Base-by-base conservation (phyloP, 2,888 invertebrate genomes). In the Epirrita christyi region DNA sequence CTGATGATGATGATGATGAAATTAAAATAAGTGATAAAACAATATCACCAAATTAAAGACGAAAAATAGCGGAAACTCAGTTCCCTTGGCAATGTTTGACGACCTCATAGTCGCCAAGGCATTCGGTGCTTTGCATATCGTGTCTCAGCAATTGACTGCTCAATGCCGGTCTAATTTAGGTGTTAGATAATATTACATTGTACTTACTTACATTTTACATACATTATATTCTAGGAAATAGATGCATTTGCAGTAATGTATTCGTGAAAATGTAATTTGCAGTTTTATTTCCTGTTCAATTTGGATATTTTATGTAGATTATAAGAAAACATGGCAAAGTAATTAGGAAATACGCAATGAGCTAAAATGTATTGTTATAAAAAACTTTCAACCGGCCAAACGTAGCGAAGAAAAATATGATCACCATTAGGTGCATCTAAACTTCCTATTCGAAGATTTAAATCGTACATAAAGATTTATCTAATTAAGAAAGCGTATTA, bases 81-180 rank as follows among this genome's bases (percentile, higher is more conserved):
- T 49, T 49, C 43, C 53, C 45, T 57, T 53, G 53, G 21, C 2
- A 45, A 27, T 54, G 29, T 54, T 42, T 50, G 53, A 2, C 41
- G 53, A 59, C 14, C 54, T 57, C 37, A 37, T 15, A 6, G 6
- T 1, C 29, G 0, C 29, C 50, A 56, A 56, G 55, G 55, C 49
- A 10, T 2, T 41, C 11, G 37, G 7, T 27, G 11, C 41, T 50
- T 42, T 51, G 56, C 52, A 43, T 58, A 53, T 59, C 59, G 59
- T 59, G 55, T 34, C 13, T 28, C 2, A 29, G 29, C 38, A 47
- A 59, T 59, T 32, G 38, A 47, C 37, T 38, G 38, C 10, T 55
- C 59, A 59, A 51, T 59, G 59, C 27, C 50, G 42, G 6, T 10
- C 29, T 46, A 6, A 54, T 36, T 55, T 37, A 40, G 38, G 28